phyloP scores from a whole-genome alignment of 2,797 vertebrate species.

The Danionella dracula region DNA sequence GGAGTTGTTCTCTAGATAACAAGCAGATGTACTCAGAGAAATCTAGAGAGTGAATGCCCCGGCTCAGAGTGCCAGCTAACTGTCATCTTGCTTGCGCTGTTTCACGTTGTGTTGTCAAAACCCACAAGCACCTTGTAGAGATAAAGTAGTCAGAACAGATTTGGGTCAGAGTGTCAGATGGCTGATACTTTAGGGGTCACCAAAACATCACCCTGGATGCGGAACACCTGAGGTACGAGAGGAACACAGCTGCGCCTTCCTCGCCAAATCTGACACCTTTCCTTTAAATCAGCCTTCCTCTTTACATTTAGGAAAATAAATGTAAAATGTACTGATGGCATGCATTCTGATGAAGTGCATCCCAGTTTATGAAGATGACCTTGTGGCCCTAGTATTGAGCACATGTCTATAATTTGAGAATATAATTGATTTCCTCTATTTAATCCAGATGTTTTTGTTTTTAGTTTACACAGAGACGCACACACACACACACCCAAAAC shows the following conservation, averaged over 20 bases:
- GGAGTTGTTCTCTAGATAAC: too few relatives aligned
- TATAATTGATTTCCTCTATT: too few relatives aligned
- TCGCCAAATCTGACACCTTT: conserved; percentile 7
- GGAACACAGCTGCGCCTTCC: conserved; percentile 19
- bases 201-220: conserved; percentile 5
- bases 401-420: too few relatives aligned
- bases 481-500: too few relatives aligned
- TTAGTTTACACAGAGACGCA: too few relatives aligned
- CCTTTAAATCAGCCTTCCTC: conserved; percentile 8
- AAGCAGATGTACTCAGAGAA: too few relatives aligned
- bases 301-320: neutral
- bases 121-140: conserved; percentile 15
- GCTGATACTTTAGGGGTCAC: conserved; percentile 27
- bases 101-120: conserved; percentile 26
- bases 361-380: too few relatives aligned
- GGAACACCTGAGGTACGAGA: conserved; percentile 27
- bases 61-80: conserved; percentile 19
- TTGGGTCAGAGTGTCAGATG: conserved; percentile 45
- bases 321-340: too few relatives aligned
- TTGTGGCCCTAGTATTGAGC: too few relatives aligned
- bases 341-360: too few relatives aligned
- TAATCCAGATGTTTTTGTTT: too few relatives aligned
- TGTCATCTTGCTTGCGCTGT: neutral
- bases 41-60: too few relatives aligned
- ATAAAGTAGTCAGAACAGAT: conserved; percentile 43